phyloP scores from a whole-genome alignment of 2,888 invertebrate species.

The Megalurothrips usitatus region DNA sequence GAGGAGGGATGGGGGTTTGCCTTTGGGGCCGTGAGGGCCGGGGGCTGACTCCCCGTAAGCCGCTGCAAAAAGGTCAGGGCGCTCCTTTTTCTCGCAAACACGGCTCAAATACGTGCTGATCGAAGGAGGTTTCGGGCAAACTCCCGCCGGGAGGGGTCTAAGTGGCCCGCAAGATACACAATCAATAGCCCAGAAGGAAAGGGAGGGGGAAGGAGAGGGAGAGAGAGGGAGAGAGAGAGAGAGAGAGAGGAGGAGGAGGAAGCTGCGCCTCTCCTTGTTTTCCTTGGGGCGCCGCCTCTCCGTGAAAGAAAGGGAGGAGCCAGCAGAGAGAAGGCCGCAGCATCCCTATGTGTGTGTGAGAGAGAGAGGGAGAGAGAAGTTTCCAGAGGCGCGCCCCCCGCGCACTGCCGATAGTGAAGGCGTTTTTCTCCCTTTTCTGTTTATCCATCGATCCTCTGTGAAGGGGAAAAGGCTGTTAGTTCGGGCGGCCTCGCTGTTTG shows the following conservation, averaged over 20 bases:
- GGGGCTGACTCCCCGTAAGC: neutral
- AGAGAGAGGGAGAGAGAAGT: constrained; percentile 10
- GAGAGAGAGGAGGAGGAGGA: constrained; percentile 4
- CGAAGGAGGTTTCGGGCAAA: constrained; percentile 7
- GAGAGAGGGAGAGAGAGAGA: constrained; percentile 29
- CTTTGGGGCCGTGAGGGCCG: too few relatives aligned
- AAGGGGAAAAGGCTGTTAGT: too few relatives aligned
- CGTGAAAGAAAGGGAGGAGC: neutral
- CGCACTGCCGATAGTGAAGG: too few relatives aligned
- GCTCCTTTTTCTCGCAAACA: neutral
- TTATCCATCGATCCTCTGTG: too few relatives aligned
- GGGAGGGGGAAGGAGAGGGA: constrained; percentile 23
- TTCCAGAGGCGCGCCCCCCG: neutral
- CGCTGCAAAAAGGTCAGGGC: neutral
- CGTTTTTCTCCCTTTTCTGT: too few relatives aligned
- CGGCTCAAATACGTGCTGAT: constrained; percentile 14
- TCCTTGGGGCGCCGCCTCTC: neutral
- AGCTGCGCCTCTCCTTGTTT: neutral
- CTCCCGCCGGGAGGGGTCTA: neutral
- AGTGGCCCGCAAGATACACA: constrained; percentile 23
- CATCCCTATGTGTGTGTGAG: neutral
- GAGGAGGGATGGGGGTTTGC: neutral
- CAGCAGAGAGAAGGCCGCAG: too few relatives aligned
- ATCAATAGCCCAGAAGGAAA: constrained; percentile 26
- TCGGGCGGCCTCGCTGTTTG: too few relatives aligned